Percentiles rank a stretch among this genome's conserved stretches.
These are phyloP conservation scores for Spilosoma lubricipeda DNA, from an alignment of 2,888 invertebrate species.

Conservation along the genomic window DNA sequence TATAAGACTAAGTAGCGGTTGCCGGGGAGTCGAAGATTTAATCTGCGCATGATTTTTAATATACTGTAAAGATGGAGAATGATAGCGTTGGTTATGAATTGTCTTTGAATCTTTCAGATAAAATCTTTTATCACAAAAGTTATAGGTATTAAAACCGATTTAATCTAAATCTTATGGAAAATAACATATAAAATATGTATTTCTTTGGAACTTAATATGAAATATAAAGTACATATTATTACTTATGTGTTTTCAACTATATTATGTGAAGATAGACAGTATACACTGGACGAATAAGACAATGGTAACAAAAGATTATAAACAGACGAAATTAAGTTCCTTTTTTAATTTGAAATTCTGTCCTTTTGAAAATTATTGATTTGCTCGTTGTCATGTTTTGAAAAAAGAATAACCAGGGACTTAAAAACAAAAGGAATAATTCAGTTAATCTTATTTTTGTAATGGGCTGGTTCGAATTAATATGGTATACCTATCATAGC, in stretches of 20 bases:
- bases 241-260: too few relatives aligned
- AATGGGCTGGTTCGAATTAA: too few relatives aligned
- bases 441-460: too few relatives aligned
- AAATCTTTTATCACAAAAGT: neutral
- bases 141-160: neutral
- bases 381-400: neutral
- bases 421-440: neutral
- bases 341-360: too few relatives aligned
- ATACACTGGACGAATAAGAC: too few relatives aligned
- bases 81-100: slow-evolving; percentile 20
- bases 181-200: too few relatives aligned
- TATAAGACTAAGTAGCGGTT: slow-evolving; percentile 55
- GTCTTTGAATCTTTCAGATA: neutral
- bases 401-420: neutral
- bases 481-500: too few relatives aligned
- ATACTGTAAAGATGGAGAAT: slow-evolving; percentile 32
- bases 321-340: neutral
- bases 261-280: too few relatives aligned
- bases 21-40: slow-evolving; percentile 43
- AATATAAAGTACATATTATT: too few relatives aligned
- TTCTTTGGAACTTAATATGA: too few relatives aligned
- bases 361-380: neutral
- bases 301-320: neutral
- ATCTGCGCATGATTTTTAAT: slow-evolving; percentile 38
- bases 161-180: neutral